phyloP scores from a whole-genome alignment of 2,888 invertebrate genomes.

The Norana najaformis region DNA sequence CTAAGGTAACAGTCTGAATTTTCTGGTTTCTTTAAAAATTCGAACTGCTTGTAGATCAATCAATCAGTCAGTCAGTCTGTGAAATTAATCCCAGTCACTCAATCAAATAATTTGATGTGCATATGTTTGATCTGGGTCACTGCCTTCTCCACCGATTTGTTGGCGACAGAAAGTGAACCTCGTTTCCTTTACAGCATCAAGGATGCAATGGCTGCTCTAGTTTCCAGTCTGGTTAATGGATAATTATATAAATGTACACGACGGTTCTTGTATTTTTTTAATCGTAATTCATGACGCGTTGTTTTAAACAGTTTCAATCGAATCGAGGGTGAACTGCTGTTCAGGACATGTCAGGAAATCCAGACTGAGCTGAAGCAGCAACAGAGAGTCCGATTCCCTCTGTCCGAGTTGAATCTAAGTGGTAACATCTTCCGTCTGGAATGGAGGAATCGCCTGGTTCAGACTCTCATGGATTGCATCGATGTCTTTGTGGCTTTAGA shows the following conservation, averaged over 20 bases:
- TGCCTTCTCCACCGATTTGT: no score
- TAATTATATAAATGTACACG: no score
- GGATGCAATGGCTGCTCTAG: no score
- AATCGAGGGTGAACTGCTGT: not conserved
- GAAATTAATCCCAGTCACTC: no score
- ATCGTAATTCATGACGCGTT: not conserved
- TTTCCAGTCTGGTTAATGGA: no score
- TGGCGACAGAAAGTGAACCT: no score
- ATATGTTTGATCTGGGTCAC: no score
- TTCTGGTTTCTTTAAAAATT: not conserved
- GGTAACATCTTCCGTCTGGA: not conserved
- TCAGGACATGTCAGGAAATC: not conserved
- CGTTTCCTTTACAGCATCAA: no score
- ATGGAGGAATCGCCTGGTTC: not conserved
- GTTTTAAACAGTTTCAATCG: not conserved
- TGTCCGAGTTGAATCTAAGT: not conserved
- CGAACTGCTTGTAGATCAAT: no score
- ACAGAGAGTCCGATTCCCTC: not conserved
- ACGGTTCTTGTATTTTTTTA: no score
- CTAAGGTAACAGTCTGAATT: not conserved
- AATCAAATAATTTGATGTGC: no score
- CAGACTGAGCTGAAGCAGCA: not conserved
- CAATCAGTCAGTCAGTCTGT: not conserved
- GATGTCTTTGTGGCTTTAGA: not conserved
- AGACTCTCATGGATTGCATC: not conserved